Base-by-base conservation (phyloP, 2,113 vertebrate genomes). In the Nicator chloris region DNA sequence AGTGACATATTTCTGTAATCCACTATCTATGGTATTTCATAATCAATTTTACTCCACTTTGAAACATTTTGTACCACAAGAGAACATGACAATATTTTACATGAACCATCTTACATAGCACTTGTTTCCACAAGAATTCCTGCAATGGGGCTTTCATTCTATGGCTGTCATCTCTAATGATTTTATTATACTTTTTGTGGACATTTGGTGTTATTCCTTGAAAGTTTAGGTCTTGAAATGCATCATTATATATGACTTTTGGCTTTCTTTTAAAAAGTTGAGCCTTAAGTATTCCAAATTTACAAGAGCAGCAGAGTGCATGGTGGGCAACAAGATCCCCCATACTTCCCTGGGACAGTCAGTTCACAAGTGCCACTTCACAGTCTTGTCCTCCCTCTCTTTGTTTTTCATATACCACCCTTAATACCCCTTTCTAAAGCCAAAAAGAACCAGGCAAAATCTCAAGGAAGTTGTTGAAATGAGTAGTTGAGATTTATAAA, bases 261-360 rank as follows among this genome's bases (percentile, higher is more conserved):
- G 15, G 15, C 4, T 82, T 73, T 56, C 23, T 60, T 88, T 90
- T 22, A 12, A 59, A 66, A 86, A 47, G 11, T 15, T 53, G 8
- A 90, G 6, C 18, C 31, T 42, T 39, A 77, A 39, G 9, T 28
- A 53, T 60, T 53, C 8, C 10, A 73, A 33, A 56, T 78, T 54
- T 30, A 23, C 13, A 37, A 40, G 7, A 13, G 28, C 20, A 84
- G 40, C 1, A 4, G 64, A 13, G 10, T 63, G 7, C 7, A 14
- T 0, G 1, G 15, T 42, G 54, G 15, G 18, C 0, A 0, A 16
- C 15, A 47, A 82, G 5, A 31, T 5, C 3, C 23, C 13, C 9
- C 3, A 33, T 11, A 40, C 8, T 35, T 81, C 19, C 22, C 56
- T n/a, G 24, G 60, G 7, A 24, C 9, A 40, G 23, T 27, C 13